Percentiles rank a stretch among this genome's conserved stretches.
phyloP scores from a whole-genome alignment of 1,140 invertebrate genomes.

The Tenebrio molitor region DNA sequence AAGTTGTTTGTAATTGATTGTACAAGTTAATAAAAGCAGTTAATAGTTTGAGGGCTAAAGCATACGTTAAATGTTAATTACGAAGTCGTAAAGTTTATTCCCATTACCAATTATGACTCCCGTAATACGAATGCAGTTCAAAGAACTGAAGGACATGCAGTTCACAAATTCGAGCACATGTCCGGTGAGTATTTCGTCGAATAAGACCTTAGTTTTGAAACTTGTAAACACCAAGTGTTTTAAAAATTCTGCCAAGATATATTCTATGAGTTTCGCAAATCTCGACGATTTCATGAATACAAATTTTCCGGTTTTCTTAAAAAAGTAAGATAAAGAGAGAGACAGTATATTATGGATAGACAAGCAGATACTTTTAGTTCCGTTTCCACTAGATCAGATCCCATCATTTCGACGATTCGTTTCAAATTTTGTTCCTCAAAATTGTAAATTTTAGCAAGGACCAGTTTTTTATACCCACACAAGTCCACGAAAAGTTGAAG shows the following conservation, averaged over 20 bases:
- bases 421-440: constrained; percentile 18
- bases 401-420: constrained; percentile 8
- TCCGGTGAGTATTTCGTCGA: constrained; percentile 10
- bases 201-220: constrained; percentile 27
- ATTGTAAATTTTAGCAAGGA: constrained; percentile 20
- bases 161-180: constrained; percentile 20
- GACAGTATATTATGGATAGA: not conserved
- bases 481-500: constrained; percentile 44
- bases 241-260: constrained; percentile 26
- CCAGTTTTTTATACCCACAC: constrained; percentile 38
- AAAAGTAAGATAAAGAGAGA: not conserved
- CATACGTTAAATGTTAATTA: constrained; percentile 1
- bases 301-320: constrained; percentile 39
- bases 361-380: constrained; percentile 24
- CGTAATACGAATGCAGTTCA: constrained; percentile 25
- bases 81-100: no score
- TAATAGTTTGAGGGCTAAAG: constrained; percentile 39
- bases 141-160: constrained; percentile 35
- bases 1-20: not conserved
- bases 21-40: constrained; percentile 29
- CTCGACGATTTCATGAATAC: constrained; percentile 37
- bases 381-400: constrained; percentile 21
- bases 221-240: constrained; percentile 13
- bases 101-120: constrained; percentile 44
- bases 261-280: constrained; percentile 4